Evolutionary conservation across 1,140 invertebrate genomes (phyloP), one percentile per base, ranked within the genome.

Genomic region (Drosophila parvula): DNA sequence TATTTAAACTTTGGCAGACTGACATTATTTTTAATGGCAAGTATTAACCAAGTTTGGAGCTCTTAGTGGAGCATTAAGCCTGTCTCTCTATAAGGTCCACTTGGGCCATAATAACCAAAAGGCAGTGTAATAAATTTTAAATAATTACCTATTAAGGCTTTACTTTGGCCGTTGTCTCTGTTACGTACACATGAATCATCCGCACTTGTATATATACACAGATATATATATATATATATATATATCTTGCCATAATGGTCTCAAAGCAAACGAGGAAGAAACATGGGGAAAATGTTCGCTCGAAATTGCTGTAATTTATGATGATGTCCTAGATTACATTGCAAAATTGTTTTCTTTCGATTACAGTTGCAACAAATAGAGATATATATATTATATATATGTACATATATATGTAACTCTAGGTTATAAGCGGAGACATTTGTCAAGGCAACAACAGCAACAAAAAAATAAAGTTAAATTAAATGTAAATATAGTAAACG

Each of bases 301-400:
- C 78, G 76, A 91, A 91, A 91, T 91, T 86, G 80, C 86, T 62
- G 85, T 80, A 83, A 91, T 91, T 91, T 90, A 84, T 90, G 78
- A 91, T 91, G 68, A 88, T 91, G 90, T 91, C 90, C 90, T 91
- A 90, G 90, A 91, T 91, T 91, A 86, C 90, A 91, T 91, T 55
- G 34, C 86, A 88, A 91, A 91, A 90, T 91, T 91, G 85, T 91
- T 91, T 90, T 90, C 89, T 90, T 83, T 86, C 80, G 85, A 90
- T 90, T 85, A 81, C 78, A 78, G 57, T 64, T 27, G 43, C 55
- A 32, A 50, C 34, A 55, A 36, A 68, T 56, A 50, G 38, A 68
- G 40, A 36, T 30, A 59, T 11, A 51, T 11, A 50, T 28, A 34
- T 18, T 56, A n/a, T 28, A 36, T 34, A 30, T 53, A 38, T 70